Conservation (phyloP, 2,888 invertebrate genomes). For the Stenchaetothrips biformis region DNA sequence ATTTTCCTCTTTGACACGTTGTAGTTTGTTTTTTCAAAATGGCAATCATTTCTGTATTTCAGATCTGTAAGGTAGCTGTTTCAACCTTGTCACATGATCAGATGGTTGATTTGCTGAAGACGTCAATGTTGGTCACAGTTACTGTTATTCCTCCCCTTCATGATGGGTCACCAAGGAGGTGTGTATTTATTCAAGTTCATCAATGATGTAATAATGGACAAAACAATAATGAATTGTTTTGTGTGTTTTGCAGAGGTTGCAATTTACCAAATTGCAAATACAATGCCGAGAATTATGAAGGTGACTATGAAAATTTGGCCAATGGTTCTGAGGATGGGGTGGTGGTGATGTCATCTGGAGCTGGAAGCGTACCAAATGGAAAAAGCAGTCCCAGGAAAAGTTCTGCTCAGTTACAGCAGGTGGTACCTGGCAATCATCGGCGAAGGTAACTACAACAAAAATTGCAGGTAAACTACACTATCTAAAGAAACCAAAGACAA, state of each 20-base stretch:
- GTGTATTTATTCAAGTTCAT: not conserved
- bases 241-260: slow-evolving; percentile 52
- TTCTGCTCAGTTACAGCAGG: slow-evolving; percentile 47
- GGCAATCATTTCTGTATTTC: slow-evolving; percentile 30
- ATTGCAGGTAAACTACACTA: not conserved
- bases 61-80: slow-evolving; percentile 81
- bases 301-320: slow-evolving; percentile 65
- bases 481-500: not conserved
- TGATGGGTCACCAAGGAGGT: slow-evolving; percentile 63
- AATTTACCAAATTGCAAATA: slow-evolving; percentile 60
- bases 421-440: slow-evolving; percentile 58
- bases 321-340: slow-evolving; percentile 45
- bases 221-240: slow-evolving; percentile 12
- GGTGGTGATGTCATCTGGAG: slow-evolving; percentile 33
- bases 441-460: slow-evolving; percentile 46
- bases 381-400: slow-evolving; percentile 38
- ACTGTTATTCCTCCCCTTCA: slow-evolving; percentile 69
- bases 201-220: too few species aligned
- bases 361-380: slow-evolving; percentile 29
- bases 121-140: slow-evolving; percentile 80
- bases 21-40: not conserved
- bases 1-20: too few species aligned
- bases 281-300: slow-evolving; percentile 56
- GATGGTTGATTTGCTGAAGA: slow-evolving; percentile 87
- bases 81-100: slow-evolving; percentile 85